Evolutionary conservation across 2,113 vertebrate genomes (phyloP).

Genomic region (Rana temporaria): DNA sequence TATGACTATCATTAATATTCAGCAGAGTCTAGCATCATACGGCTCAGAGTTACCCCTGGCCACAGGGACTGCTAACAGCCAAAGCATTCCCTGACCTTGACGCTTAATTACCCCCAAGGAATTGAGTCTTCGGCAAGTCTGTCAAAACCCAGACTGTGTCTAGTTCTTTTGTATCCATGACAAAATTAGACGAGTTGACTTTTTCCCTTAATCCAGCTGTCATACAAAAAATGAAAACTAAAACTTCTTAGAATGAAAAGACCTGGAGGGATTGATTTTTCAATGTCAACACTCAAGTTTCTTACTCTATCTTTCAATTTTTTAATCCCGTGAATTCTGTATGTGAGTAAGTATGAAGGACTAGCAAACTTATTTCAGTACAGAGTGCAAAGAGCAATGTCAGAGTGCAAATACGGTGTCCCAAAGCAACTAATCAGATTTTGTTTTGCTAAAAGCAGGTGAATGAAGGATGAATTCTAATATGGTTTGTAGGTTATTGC

Average conservation of each 20-base stretch:
- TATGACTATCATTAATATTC: constrained; percentile 10
- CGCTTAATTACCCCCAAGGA: not conserved
- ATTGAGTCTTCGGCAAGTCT: not conserved
- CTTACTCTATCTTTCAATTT: too few relatives aligned
- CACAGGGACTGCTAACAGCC: constrained; percentile 1
- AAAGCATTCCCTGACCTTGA: constrained; percentile 6
- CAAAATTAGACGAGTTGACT: not conserved
- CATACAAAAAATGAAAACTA: not conserved
- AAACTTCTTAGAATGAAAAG: not conserved
- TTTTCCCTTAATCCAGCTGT: not conserved
- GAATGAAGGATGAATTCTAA: too few relatives aligned
- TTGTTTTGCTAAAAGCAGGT: too few relatives aligned
- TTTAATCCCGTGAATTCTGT: too few relatives aligned
- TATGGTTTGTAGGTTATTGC: too few relatives aligned
- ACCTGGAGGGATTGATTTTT: not conserved
- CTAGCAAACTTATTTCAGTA: too few relatives aligned
- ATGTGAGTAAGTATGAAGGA: too few relatives aligned
- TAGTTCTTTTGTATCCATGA: not conserved
- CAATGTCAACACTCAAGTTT: not conserved
- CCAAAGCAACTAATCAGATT: too few relatives aligned
- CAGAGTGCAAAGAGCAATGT: too few relatives aligned
- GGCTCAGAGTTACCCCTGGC: not conserved
- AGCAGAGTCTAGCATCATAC: not conserved
- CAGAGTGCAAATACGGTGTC: too few relatives aligned
- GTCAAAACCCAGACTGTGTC: not conserved